phyloP scores from a whole-genome alignment of 2,113 vertebrate genomes.

The Emberiza fucata region DNA sequence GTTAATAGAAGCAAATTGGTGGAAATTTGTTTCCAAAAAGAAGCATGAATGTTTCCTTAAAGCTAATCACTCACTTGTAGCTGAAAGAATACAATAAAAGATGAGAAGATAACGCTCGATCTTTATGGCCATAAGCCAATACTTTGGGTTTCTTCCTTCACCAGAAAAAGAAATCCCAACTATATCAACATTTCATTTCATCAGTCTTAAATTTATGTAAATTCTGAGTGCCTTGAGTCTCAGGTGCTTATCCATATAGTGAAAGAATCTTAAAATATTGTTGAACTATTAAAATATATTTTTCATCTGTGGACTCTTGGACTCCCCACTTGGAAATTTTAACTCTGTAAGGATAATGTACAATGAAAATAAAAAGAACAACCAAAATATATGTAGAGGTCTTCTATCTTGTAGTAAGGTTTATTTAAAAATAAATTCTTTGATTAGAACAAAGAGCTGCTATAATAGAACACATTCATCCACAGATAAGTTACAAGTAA shows the following conservation, averaged over 20 bases:
- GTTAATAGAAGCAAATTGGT: background rate
- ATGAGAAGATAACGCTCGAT: background rate
- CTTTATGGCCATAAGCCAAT: background rate
- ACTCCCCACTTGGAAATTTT: background rate
- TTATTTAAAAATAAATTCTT: background rate
- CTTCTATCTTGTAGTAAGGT: background rate
- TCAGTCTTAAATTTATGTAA: background rate
- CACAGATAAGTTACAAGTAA: background rate
- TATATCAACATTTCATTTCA: background rate
- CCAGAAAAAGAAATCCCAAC: background rate
- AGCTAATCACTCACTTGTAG: background rate
- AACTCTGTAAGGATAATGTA: background rate
- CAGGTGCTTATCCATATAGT: background rate
- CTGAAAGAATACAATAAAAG: background rate
- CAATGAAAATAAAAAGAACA: background rate
- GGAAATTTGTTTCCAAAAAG: background rate
- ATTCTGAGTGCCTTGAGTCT: background rate
- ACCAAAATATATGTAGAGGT: background rate
- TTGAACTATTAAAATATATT: background rate
- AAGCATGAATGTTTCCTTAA: background rate
- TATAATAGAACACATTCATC: accelerated
- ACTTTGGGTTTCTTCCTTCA: background rate
- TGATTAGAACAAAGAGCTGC: background rate
- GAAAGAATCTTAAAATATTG: background rate
- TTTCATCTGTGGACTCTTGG: background rate